These are phyloP conservation scores for Leptinotarsa lineolata DNA, from an alignment of 1,140 invertebrate species.

Conservation along the genomic window DNA sequence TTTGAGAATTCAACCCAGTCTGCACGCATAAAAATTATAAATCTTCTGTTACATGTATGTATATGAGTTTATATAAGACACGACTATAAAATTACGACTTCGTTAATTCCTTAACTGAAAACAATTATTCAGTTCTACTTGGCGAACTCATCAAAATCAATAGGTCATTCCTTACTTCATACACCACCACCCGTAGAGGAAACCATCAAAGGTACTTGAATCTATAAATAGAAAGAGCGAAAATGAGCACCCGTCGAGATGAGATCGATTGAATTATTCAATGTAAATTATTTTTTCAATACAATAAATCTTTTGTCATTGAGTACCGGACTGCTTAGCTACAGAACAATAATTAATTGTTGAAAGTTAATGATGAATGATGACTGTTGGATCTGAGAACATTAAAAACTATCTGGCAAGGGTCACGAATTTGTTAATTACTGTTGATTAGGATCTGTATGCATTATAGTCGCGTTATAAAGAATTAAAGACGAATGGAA, in stretches of 20 bases:
- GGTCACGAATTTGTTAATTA: slow-evolving; percentile 55
- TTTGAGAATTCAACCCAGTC: too few relatives aligned
- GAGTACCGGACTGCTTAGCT: slow-evolving; percentile 36
- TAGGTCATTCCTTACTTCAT: slow-evolving; percentile 12
- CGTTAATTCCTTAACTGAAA: neutral
- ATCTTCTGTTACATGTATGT: too few relatives aligned
- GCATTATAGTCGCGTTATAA: slow-evolving; percentile 5
- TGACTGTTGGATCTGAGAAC: slow-evolving; percentile 51
- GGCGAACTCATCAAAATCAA: slow-evolving; percentile 4
- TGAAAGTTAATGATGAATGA: slow-evolving; percentile 54
- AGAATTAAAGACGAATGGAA: neutral
- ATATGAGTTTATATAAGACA: too few relatives aligned
- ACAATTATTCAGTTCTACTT: slow-evolving; percentile 5
- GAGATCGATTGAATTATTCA: slow-evolving; percentile 50
- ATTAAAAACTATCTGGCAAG: slow-evolving; percentile 45
- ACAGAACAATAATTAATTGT: slow-evolving; percentile 54
- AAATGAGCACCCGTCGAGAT: slow-evolving; percentile 39
- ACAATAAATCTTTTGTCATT: slow-evolving; percentile 55
- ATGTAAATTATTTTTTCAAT: slow-evolving; percentile 53
- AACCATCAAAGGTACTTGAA: slow-evolving; percentile 37
- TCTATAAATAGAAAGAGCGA: slow-evolving; percentile 42
- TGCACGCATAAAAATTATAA: too few relatives aligned
- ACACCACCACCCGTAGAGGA: slow-evolving; percentile 6
- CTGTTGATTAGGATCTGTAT: slow-evolving; percentile 43
- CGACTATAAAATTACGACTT: too few relatives aligned